Conservation (phyloP, 2,797 vertebrate species). For the Leptodactylus fallax region DNA sequence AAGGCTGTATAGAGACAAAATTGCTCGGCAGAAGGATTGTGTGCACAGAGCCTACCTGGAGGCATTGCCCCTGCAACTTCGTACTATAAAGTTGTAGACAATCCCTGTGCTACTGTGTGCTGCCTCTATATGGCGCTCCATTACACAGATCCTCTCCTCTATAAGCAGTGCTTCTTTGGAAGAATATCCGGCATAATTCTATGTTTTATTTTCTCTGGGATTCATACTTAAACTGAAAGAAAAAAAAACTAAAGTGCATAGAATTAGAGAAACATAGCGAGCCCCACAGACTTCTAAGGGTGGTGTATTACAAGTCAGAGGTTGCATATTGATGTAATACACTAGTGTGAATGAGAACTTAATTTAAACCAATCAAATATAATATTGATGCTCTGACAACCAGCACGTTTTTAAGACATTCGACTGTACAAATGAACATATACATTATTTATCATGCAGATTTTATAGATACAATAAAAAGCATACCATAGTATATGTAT, state of each 20-base stretch:
- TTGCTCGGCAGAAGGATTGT: too few species aligned
- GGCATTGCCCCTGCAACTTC: too few species aligned
- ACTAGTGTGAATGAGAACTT: neutral
- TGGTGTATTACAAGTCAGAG: neutral
- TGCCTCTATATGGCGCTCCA: neutral
- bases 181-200: neutral
- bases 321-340: neutral
- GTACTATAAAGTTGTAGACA: too few species aligned
- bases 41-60: too few species aligned
- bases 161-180: neutral
- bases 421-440: neutral
- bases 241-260: neutral
- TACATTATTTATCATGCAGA: neutral
- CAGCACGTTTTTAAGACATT: neutral
- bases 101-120: neutral
- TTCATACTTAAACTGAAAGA: neutral
- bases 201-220: neutral
- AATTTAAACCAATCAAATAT: too few species aligned
- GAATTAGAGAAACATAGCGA: too few species aligned
- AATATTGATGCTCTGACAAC: neutral
- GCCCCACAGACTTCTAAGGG: neutral
- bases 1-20: too few species aligned
- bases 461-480: neutral
- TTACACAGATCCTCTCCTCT: neutral
- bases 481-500: neutral